Conservation (phyloP, 2,113 vertebrate species). For the Perccottus glenii region DNA sequence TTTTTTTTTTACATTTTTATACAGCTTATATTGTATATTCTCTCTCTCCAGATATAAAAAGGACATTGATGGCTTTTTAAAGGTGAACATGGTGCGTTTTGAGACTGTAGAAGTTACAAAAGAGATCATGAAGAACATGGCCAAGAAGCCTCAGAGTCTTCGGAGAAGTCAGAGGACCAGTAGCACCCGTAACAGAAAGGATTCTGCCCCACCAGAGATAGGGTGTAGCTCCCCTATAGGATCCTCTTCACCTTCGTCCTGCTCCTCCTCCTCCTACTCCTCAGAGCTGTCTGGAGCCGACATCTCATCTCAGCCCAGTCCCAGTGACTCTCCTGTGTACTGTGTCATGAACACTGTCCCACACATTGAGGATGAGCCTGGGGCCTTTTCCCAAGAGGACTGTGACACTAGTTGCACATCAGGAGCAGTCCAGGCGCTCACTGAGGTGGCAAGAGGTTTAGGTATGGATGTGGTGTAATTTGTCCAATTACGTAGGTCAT, state of each 20-base stretch:
- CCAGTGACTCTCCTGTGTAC: slow-evolving; percentile 72
- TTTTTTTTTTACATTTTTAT: too few species aligned
- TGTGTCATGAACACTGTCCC: slow-evolving; percentile 77
- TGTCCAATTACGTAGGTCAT: not conserved
- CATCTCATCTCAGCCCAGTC: slow-evolving; percentile 46
- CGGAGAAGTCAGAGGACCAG: slow-evolving; percentile 63
- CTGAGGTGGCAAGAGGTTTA: slow-evolving; percentile 80
- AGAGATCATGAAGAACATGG: slow-evolving; percentile 86
- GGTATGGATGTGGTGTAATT: slow-evolving; percentile 82
- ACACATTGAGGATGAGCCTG: slow-evolving; percentile 62
- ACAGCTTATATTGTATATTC: not conserved
- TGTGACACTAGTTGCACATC: slow-evolving; percentile 52
- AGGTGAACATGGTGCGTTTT: slow-evolving; percentile 80
- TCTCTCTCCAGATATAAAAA: slow-evolving; percentile 74
- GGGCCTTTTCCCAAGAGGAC: slow-evolving; percentile 41
- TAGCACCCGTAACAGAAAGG: slow-evolving; percentile 52
- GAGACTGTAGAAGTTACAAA: slow-evolving; percentile 84
- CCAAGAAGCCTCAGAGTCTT: slow-evolving; percentile 70
- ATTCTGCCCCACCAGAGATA: slow-evolving; percentile 29
- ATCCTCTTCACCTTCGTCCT: slow-evolving; percentile 63
- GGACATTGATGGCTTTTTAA: slow-evolving; percentile 74
- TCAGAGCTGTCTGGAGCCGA: slow-evolving; percentile 61
- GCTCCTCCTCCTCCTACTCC: slow-evolving; percentile 62
- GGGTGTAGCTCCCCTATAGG: slow-evolving; percentile 46
- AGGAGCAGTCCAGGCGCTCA: slow-evolving; percentile 76